Percentiles rank a stretch among this genome's conserved stretches.
phyloP scores from a whole-genome alignment of 2,113 vertebrate species.

The Progne subis region DNA sequence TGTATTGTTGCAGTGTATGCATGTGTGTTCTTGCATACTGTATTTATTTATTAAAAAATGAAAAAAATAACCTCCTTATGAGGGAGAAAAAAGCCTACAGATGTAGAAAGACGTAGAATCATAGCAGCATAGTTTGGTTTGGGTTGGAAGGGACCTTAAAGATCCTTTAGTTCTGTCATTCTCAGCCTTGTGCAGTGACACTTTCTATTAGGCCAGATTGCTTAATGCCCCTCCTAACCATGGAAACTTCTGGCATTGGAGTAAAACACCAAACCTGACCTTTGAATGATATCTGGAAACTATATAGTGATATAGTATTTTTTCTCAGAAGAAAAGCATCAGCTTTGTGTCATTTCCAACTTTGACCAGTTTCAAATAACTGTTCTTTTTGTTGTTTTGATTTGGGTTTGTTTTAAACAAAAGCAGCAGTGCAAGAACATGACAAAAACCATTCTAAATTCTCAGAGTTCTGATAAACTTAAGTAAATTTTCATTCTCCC shows the following conservation, averaged over 20 bases:
- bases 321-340: not conserved
- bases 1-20: not conserved
- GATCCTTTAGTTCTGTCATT: not conserved
- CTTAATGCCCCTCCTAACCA: not conserved
- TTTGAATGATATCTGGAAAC: not conserved
- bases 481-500: not conserved
- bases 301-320: not conserved
- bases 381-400: not conserved
- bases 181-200: too few relatives aligned
- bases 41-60: not conserved
- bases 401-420: not conserved
- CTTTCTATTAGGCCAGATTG: not conserved
- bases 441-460: not conserved
- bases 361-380: not conserved
- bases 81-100: not conserved
- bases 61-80: not conserved
- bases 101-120: not conserved
- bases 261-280: not conserved
- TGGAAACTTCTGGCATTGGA: not conserved
- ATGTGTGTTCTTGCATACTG: not conserved
- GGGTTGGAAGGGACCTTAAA: not conserved
- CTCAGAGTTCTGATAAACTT: not conserved
- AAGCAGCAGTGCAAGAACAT: not conserved
- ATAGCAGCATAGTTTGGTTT: not conserved
- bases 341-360: not conserved